phyloP scores from a whole-genome alignment of 1,140 invertebrate species.

The Eumeta japonica region DNA sequence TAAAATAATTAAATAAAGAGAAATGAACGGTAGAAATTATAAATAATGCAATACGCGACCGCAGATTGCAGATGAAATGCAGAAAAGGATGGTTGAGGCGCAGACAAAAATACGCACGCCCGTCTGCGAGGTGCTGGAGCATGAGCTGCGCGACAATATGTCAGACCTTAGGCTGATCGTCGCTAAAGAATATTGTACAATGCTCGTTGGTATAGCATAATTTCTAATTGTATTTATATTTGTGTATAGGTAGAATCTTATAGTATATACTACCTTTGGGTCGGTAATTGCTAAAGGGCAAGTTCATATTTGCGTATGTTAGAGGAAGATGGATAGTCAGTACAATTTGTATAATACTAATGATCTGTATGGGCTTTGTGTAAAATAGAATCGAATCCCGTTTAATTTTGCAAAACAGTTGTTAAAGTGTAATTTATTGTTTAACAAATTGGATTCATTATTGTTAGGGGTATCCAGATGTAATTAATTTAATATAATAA shows the following conservation, averaged over 20 bases:
- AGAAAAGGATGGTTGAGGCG: constrained; percentile 53
- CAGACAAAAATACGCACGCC: constrained; percentile 60
- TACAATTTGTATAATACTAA: no score
- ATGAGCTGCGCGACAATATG: constrained; percentile 58
- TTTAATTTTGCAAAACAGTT: no score
- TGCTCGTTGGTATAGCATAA: constrained; percentile 60
- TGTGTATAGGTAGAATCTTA: no score
- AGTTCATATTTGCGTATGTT: background rate
- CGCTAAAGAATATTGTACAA: constrained; percentile 60
- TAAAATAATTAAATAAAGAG: constrained; percentile 4
- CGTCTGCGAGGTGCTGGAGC: constrained; percentile 55
- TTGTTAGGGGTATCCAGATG: no score
- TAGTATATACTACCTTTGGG: background rate
- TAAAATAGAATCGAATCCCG: no score
- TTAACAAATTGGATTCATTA: no score
- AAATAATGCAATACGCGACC: no score
- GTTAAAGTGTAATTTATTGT: no score
- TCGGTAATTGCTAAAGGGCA: background rate
- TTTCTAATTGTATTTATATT: constrained; percentile 9
- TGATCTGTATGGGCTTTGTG: no score
- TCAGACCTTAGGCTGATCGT: constrained; percentile 59
- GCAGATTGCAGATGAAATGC: constrained; percentile 59
- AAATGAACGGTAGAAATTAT: background rate
- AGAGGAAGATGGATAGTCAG: no score
- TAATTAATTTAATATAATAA: no score